A percentile compares a stretch with the other conserved stretches of the same genome.
Conservation (phyloP, 2,797 vertebrate genomes). For the Lepus townsendii region DNA sequence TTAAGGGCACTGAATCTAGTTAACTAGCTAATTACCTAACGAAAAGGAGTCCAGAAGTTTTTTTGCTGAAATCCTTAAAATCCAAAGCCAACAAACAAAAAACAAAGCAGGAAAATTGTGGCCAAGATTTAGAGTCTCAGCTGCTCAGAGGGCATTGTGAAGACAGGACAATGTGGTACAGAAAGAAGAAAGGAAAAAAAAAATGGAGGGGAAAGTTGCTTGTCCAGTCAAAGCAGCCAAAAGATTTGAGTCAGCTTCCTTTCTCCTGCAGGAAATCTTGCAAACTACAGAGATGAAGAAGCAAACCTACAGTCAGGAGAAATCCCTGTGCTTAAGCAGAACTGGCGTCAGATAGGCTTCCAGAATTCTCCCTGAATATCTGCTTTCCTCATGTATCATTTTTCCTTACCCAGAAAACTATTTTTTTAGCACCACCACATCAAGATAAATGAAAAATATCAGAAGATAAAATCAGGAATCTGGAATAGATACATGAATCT, state of each 20-base stretch:
- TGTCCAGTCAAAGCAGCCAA: neutral
- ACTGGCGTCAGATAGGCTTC: neutral
- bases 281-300: neutral
- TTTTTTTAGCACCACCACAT: neutral
- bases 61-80: neutral
- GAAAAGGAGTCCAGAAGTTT: neutral
- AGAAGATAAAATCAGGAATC: neutral
- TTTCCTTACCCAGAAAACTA: neutral
- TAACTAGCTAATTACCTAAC: neutral
- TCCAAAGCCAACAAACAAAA: neutral
- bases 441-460: neutral
- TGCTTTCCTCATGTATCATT: neutral
- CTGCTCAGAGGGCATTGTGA: neutral
- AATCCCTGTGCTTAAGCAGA: neutral
- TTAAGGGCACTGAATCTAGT: neutral
- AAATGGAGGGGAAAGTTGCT: neutral
- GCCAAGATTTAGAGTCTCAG: neutral
- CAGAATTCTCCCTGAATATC: neutral
- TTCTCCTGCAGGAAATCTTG: neutral
- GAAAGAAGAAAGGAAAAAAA: neutral
- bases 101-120: neutral
- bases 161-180: neutral
- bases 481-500: neutral
- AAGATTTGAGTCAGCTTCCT: neutral
- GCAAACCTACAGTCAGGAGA: neutral